Conservation (phyloP, 2,113 vertebrate species). For the Petrocephalus zakoni region DNA sequence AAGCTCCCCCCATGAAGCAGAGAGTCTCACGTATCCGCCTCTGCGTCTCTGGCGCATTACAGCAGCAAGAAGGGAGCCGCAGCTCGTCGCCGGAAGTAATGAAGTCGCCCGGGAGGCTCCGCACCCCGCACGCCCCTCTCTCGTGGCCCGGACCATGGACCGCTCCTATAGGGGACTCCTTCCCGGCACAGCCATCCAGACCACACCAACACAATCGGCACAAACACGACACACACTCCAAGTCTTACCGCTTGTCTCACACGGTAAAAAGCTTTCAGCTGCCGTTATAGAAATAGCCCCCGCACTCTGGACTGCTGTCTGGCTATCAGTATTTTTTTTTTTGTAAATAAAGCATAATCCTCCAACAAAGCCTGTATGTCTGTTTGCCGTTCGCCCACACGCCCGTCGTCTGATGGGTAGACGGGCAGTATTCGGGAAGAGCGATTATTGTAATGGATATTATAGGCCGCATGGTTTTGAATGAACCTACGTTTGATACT, state of each 20-base stretch:
- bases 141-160: constrained; percentile 42
- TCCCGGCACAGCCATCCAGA: constrained; percentile 42
- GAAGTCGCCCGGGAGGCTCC: not conserved
- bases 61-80: constrained; percentile 95
- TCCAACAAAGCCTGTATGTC: constrained; percentile 50
- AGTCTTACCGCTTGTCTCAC: constrained; percentile 29
- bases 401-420: not conserved
- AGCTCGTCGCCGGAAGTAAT: constrained; percentile 91
- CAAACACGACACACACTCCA: constrained; percentile 37
- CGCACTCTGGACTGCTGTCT: constrained; percentile 52
- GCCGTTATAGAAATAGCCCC: constrained; percentile 46
- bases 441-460: not conserved
- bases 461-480: not conserved
- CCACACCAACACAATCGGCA: constrained; percentile 37
- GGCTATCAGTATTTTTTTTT: constrained; percentile 69
- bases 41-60: constrained; percentile 37
- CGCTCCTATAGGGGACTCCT: constrained; percentile 32
- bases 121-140: constrained; percentile 17
- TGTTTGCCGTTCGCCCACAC: constrained; percentile 49
- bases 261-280: constrained; percentile 43
- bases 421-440: not conserved
- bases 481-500: not conserved
- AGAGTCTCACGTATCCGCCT: constrained; percentile 34
- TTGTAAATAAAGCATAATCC: constrained; percentile 78
- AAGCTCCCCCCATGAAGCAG: not conserved